These are phyloP conservation scores for Crotalus helleri DNA, from an alignment of 2,113 vertebrate species.

Conservation along the genomic window DNA sequence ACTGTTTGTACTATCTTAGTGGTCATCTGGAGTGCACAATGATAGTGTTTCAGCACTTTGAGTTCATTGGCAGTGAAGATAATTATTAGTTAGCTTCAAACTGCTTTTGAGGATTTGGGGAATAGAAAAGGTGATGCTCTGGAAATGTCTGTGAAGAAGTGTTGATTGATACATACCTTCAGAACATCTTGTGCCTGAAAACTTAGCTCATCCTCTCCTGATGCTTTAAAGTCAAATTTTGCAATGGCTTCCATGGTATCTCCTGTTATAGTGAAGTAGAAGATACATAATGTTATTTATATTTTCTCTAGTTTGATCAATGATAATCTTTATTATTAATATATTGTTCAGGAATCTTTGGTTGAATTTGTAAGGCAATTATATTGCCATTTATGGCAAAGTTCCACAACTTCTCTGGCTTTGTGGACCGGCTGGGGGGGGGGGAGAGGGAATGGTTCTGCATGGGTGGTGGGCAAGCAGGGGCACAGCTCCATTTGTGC, in stretches of 20 bases:
- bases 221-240: slow-evolving; percentile 86
- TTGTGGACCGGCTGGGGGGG: background rate
- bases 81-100: background rate
- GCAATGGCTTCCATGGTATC: slow-evolving; percentile 84
- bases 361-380: slow-evolving; percentile 13
- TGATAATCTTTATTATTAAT: background rate
- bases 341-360: background rate
- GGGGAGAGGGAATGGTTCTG: background rate
- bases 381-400: background rate
- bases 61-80: background rate
- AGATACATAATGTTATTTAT: slow-evolving; percentile 38
- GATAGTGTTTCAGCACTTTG: background rate
- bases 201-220: slow-evolving; percentile 85
- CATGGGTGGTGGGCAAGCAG: background rate
- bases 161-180: slow-evolving; percentile 75
- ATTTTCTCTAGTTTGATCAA: slow-evolving; percentile 10
- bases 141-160: background rate
- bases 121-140: background rate
- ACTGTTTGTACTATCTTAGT: background rate
- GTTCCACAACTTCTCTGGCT: background rate
- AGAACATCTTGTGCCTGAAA: slow-evolving; percentile 87
- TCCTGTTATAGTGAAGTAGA: slow-evolving; percentile 48
- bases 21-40: background rate
- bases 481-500: background rate
- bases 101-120: background rate